Evolutionary conservation across 2,797 vertebrate genomes (phyloP).

Genomic region (Labroides dimidiatus): DNA sequence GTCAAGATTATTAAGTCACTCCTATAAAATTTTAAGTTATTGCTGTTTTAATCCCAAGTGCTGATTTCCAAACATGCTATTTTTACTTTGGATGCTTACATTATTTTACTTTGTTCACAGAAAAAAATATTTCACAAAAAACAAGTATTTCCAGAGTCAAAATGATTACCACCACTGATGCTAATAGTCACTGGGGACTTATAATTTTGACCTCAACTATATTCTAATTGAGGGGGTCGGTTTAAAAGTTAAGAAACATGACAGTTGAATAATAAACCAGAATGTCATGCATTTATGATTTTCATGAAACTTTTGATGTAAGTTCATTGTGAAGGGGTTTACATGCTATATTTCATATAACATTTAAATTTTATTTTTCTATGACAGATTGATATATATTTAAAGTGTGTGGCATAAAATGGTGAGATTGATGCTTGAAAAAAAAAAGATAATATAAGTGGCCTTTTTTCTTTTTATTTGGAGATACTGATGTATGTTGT

Average conservation of each 20-base stretch:
- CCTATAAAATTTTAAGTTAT: no score
- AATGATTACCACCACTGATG: no score
- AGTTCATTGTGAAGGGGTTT: constrained; percentile 26
- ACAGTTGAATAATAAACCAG: constrained; percentile 18
- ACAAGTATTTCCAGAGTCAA: no score
- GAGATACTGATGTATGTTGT: constrained; percentile 35
- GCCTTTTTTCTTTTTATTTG: constrained; percentile 49
- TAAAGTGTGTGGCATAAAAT: constrained; percentile 35
- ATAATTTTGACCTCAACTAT: not conserved
- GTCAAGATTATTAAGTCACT: no score
- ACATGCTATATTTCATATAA: constrained; percentile 44
- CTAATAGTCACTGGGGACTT: no score
- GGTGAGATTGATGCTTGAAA: constrained; percentile 34
- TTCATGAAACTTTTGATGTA: constrained; percentile 50
- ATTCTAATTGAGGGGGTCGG: constrained; percentile 1
- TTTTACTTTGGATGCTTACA: no score
- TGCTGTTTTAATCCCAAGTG: no score
- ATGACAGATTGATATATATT: constrained; percentile 65
- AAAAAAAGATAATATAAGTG: constrained; percentile 41
- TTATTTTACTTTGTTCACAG: no score
- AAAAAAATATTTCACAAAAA: no score
- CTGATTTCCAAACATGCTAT: no score
- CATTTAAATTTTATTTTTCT: constrained; percentile 70
- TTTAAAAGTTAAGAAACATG: constrained; percentile 19
- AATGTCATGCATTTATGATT: constrained; percentile 48